A percentile compares a stretch with the other conserved stretches of the same genome.
phyloP scores from a whole-genome alignment of 2,113 vertebrate genomes.

The Prunella himalayana region DNA sequence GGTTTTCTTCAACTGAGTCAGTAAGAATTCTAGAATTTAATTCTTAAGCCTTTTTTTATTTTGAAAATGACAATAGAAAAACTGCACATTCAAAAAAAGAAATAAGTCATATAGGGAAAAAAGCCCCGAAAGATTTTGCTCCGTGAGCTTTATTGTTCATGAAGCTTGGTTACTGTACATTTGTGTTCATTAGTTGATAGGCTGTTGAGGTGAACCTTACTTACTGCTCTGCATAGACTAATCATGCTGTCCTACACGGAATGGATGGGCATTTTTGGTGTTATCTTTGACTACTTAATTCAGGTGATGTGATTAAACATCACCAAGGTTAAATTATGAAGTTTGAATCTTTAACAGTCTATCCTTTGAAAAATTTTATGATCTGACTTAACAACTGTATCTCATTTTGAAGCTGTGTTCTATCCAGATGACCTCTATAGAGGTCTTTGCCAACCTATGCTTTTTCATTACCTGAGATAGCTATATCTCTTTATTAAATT shows the following conservation, averaged over 20 bases:
- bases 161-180: neutral
- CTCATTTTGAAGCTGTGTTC: neutral
- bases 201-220: neutral
- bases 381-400: neutral
- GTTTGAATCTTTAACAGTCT: neutral
- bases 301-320: neutral
- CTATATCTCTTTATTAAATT: neutral
- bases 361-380: neutral
- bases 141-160: neutral
- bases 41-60: neutral
- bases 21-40: neutral
- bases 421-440: neutral
- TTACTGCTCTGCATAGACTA: neutral
- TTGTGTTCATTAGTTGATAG: neutral
- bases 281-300: neutral
- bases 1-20: neutral
- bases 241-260: neutral
- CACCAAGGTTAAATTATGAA: neutral
- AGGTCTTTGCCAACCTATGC: neutral
- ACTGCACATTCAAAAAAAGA: neutral
- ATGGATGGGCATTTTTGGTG: neutral
- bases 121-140: rapidly evolving
- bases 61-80: neutral
- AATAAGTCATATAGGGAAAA: neutral
- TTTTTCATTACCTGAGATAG: neutral